A percentile compares a stretch with the other conserved stretches of the same genome.
Conservation (phyloP, 2,888 invertebrate species). For the Allygus modestus region DNA sequence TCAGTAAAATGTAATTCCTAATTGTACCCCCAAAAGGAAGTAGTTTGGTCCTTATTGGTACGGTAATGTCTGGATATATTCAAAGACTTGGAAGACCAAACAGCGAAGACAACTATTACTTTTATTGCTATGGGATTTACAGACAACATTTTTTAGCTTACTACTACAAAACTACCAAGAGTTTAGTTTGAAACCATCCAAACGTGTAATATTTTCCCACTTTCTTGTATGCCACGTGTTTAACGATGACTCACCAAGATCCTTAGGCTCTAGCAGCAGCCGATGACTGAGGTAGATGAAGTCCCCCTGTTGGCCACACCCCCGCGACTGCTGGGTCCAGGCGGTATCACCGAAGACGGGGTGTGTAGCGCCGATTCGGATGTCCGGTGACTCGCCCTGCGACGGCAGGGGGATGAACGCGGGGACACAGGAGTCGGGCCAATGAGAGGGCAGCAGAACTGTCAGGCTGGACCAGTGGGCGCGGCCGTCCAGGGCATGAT, state of each 20-base stretch:
- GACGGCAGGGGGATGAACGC: slow-evolving; percentile 73
- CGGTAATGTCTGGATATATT: too few relatives aligned
- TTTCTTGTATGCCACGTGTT: too few relatives aligned
- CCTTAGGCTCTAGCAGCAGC: slow-evolving; percentile 72
- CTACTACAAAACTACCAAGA: too few relatives aligned
- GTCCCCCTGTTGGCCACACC: slow-evolving; percentile 79
- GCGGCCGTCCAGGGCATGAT: slow-evolving; percentile 78
- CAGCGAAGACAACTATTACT: too few relatives aligned
- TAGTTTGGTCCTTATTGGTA: too few relatives aligned
- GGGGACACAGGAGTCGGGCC: slow-evolving; percentile 77
- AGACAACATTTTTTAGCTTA: too few relatives aligned
- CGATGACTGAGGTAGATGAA: slow-evolving; percentile 78
- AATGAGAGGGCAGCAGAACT: slow-evolving; percentile 79
- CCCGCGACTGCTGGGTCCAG: slow-evolving; percentile 81
- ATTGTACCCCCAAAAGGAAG: too few relatives aligned
- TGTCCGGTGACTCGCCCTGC: slow-evolving; percentile 78
- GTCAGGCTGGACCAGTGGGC: slow-evolving; percentile 79
- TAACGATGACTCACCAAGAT: slow-evolving; percentile 74
- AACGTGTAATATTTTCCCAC: too few relatives aligned
- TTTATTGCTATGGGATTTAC: too few relatives aligned
- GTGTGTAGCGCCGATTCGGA: slow-evolving; percentile 77
- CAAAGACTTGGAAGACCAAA: too few relatives aligned
- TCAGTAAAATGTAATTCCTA: too few relatives aligned
- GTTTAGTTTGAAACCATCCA: too few relatives aligned
- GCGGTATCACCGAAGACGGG: slow-evolving; percentile 76